Evolutionary conservation across 2,797 vertebrate species (phyloP), one percentile per base, ranked within the genome.

Genomic region (Picus viridis): DNA sequence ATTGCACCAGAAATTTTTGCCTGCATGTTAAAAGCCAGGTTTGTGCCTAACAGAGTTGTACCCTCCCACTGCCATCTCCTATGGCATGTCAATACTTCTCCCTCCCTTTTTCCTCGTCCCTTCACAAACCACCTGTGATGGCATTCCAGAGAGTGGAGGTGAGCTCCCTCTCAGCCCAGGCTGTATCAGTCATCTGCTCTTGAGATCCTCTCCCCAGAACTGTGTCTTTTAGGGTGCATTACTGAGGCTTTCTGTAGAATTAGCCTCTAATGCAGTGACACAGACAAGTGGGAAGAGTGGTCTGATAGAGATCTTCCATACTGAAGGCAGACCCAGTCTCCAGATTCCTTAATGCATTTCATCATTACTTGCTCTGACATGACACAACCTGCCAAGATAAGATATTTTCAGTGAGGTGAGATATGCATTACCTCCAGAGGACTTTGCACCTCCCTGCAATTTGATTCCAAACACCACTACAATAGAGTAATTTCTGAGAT

Each of bases 321-420:
- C 0, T 59, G 77, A 94, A 86, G 58, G 54, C 26, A 80, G 77
- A 91, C 45, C 26, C 80, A 64, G 36, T 62, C 64, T 86, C 70
- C 74, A 82, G 74, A 88, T 79, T 82, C 77, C 84, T 94, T 76
- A 88, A 88, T 75, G 43, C 41, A 16, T 86, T 92, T 93, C 26
- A 14, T n/a, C 64, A 29, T 84, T 93, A 82, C 93, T 94, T 92
- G 74, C 71, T 88, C 56, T 86, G 85, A 88, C 92, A 83, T 86
- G 92, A 93, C 68, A 92, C 77, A 93, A 49, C 77, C 68, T 92
- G 89, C 72, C 83, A 92, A 84, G 83, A 85, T 81, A 77, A 91
- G 80, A 41, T 88, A 76, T 79, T 79, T 94, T 82, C 83, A 56
- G n/a, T 76, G 83, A 92, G 74, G 47, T 84, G 45, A 96, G 71